Evolutionary conservation across 2,888 invertebrate genomes (phyloP).

Genomic region (Temnothorax unifasciatus): DNA sequence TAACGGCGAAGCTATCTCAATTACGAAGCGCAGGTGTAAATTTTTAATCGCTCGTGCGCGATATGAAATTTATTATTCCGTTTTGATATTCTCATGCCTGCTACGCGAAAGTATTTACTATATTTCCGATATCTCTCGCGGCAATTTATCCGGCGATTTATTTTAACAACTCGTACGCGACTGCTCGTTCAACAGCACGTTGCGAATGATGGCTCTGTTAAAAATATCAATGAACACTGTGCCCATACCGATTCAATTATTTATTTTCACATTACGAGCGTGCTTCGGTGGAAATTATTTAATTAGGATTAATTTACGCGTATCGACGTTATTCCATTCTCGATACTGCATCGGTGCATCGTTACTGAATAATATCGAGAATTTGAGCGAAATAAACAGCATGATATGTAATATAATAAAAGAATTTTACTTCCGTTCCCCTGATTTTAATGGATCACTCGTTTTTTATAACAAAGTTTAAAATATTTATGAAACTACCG

Average conservation of each 20-base stretch:
- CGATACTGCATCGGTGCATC: neutral
- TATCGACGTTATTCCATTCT: conserved; percentile 23
- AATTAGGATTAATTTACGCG: conserved; percentile 38
- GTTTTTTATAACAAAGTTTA: neutral
- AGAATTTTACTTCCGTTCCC: neutral
- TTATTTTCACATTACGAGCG: conserved; percentile 8
- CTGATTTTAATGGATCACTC: neutral
- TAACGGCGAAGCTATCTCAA: conserved; percentile 22
- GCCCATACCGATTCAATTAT: conserved; percentile 7
- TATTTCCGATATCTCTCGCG: conserved; percentile 20
- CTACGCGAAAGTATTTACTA: conserved; percentile 6
- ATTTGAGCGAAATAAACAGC: neutral
- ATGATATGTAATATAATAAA: neutral
- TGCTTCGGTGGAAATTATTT: conserved; percentile 38
- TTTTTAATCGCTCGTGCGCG: conserved; percentile 33
- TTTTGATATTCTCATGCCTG: conserved; percentile 18
- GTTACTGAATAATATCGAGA: conserved; percentile 8
- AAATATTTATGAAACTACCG: neutral
- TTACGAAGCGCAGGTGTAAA: conserved; percentile 15
- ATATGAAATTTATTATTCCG: conserved; percentile 42
- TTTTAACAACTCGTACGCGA: conserved; percentile 19
- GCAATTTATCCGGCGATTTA: conserved; percentile 32
- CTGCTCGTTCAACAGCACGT: conserved; percentile 11
- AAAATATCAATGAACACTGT: conserved; percentile 20
- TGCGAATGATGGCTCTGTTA: neutral